Evolutionary conservation across 2,113 vertebrate species (phyloP).

Genomic region (Sceloporus undulatus): DNA sequence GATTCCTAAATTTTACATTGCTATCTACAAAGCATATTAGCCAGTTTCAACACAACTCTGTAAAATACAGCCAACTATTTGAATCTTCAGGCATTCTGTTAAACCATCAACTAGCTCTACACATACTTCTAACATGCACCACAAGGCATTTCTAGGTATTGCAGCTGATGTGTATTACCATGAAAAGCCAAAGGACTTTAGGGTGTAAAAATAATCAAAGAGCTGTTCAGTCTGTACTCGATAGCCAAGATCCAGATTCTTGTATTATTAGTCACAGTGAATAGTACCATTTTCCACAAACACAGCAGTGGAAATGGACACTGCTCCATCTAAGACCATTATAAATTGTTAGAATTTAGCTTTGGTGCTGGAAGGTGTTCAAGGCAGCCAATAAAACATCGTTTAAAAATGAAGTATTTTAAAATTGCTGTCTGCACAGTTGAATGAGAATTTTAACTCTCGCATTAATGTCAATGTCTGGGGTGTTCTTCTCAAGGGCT

Average conservation of each 20-base stretch:
- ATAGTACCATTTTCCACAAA: slow-evolving; percentile 31
- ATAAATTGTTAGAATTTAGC: slow-evolving; percentile 11
- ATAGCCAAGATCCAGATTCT: slow-evolving; percentile 57
- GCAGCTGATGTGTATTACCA: background rate
- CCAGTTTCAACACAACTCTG: slow-evolving; percentile 27
- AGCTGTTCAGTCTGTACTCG: slow-evolving; percentile 54
- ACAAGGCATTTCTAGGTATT: slow-evolving; percentile 29
- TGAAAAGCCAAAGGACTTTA: slow-evolving; percentile 48
- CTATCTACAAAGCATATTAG: slow-evolving; percentile 33
- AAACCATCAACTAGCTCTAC: slow-evolving; percentile 49
- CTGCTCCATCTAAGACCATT: background rate
- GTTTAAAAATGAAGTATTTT: background rate
- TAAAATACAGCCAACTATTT: slow-evolving; percentile 8
- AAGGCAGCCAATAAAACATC: background rate
- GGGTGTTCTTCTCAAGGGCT: background rate
- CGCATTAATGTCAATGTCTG: background rate
- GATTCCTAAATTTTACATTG: background rate
- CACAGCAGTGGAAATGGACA: background rate
- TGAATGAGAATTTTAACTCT: background rate
- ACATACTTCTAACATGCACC: slow-evolving; percentile 10
- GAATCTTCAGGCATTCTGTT: background rate
- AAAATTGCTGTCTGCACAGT: background rate
- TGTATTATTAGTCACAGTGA: slow-evolving; percentile 60
- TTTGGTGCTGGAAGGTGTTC: slow-evolving; percentile 8
- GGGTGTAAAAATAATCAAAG: slow-evolving; percentile 53